Evolutionary conservation across 2,797 vertebrate species (phyloP), one percentile per base, ranked within the genome.

Genomic region (Cuniculus paca): DNA sequence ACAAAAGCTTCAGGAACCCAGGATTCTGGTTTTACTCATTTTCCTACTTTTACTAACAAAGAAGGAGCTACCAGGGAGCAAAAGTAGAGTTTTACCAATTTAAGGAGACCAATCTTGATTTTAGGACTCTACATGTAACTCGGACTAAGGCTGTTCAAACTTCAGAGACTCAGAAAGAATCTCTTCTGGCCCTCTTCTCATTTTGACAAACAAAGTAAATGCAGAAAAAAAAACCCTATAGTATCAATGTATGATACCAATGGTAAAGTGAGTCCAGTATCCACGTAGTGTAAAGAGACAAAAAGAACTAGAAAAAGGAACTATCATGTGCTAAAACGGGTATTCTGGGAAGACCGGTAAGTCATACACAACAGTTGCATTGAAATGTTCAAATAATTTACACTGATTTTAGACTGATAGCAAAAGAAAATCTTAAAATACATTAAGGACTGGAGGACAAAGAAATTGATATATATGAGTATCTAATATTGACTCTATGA

Each of bases 171-270:
- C 56, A 81, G 20, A 63, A 83, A 52, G 20, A 82, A 84, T 78
- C 31, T n/a, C n/a, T n/a, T n/a, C 4, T 78, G 48, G 17, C 50
- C 54, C 50, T 89, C 22, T 65, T 88, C 7, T 4, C 48, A 63
- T 65, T 84, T 77, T 56, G 19, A 68, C 28, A 26, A 54, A 61
- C 22, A 54, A 86, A 50, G 75, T 1, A 88, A 70, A 54, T 36
- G 16, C 54, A 90, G 3, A 48, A 90, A 48, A 96, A 96, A 58
- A 80, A 78, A 60, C 70, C 70, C 34, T n/a, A 45, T 10, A 72
- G 20, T 58, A 58, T 92, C 24, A 94, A 74, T 52, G 54, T 36
- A 39, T 28, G 17, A 75, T 61, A 26, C 26, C 81, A 74, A n/a
- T 14, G 68, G 28, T 74, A 92, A 81, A 82, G 7, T 45, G 31